A percentile compares a stretch with the other conserved stretches of the same genome.
Evolutionary conservation across 2,113 vertebrate genomes (phyloP).

Genomic region (Fukomys damarensis): DNA sequence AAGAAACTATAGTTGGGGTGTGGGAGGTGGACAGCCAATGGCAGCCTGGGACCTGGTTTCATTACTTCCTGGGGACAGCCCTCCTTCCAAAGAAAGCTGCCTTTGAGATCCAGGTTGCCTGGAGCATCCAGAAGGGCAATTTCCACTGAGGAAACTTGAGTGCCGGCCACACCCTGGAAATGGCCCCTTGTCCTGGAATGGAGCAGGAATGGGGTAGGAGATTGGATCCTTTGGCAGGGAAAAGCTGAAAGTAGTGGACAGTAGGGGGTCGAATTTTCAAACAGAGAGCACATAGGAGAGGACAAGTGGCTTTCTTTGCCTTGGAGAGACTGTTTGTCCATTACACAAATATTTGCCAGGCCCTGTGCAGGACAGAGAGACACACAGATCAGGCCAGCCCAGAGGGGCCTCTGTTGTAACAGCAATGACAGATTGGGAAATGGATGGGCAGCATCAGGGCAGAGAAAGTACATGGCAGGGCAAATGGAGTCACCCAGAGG

Average conservation of each 20-base stretch:
- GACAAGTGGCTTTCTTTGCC: not conserved
- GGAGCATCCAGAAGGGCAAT: not conserved
- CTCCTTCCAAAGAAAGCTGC: not conserved
- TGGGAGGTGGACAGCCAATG: not conserved
- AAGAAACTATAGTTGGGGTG: not conserved
- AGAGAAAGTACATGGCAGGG: rapidly evolving
- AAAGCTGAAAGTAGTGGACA: not conserved
- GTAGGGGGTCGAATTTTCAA: not conserved
- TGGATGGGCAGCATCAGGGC: not conserved
- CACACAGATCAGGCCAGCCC: too few relatives aligned
- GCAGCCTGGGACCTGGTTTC: not conserved
- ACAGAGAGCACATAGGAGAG: not conserved
- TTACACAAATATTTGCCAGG: not conserved
- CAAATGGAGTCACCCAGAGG: not conserved
- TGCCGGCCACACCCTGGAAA: not conserved
- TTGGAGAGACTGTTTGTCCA: not conserved
- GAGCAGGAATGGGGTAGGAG: not conserved
- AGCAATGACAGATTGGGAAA: not conserved
- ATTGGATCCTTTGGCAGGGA: not conserved
- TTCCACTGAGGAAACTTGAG: not conserved
- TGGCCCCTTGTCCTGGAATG: not conserved
- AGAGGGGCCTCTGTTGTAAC: not conserved
- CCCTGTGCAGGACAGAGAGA: not conserved
- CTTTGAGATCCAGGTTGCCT: not conserved
- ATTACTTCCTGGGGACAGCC: not conserved